Conservation (phyloP, 2,888 invertebrate genomes). For the Lasius fuliginosus region DNA sequence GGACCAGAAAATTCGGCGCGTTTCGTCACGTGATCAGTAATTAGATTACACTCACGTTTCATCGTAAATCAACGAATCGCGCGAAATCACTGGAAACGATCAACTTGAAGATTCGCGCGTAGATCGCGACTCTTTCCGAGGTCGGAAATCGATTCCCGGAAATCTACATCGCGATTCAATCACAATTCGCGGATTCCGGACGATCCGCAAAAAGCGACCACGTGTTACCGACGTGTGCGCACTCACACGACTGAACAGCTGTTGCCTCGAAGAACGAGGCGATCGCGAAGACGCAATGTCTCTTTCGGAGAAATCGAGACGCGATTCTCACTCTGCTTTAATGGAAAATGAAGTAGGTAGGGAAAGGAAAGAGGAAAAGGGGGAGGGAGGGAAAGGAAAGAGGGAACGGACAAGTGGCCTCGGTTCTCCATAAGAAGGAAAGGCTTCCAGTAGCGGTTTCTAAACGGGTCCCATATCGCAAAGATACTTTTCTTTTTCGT, state of each 20-base stretch:
- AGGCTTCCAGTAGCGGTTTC: not conserved
- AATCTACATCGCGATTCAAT: slow-evolving; percentile 16
- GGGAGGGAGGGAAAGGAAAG: slow-evolving; percentile 30
- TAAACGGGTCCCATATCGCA: not conserved
- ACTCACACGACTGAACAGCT: slow-evolving; percentile 70
- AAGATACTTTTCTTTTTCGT: not conserved
- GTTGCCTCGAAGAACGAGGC: slow-evolving; percentile 67
- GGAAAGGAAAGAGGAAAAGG: slow-evolving; percentile 25
- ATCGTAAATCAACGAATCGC: not conserved
- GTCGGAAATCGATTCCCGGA: slow-evolving; percentile 6
- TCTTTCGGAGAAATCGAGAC: slow-evolving; percentile 66
- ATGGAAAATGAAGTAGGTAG: slow-evolving; percentile 37
- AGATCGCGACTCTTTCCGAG: not conserved
- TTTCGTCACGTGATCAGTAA: not conserved
- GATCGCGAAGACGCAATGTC: slow-evolving; percentile 60
- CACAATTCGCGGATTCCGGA: not conserved
- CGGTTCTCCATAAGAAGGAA: slow-evolving; percentile 9
- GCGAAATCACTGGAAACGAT: not conserved
- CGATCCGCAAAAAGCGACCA: slow-evolving; percentile 49
- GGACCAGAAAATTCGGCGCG: not conserved
- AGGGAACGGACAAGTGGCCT: slow-evolving; percentile 1
- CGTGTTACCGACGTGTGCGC: slow-evolving; percentile 65
- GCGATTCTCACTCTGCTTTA: slow-evolving; percentile 47
- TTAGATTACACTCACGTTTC: not conserved
- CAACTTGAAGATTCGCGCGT: not conserved